Evolutionary conservation across 1,140 invertebrate species (phyloP).

Genomic region (Neotoxoptera formosana): DNA sequence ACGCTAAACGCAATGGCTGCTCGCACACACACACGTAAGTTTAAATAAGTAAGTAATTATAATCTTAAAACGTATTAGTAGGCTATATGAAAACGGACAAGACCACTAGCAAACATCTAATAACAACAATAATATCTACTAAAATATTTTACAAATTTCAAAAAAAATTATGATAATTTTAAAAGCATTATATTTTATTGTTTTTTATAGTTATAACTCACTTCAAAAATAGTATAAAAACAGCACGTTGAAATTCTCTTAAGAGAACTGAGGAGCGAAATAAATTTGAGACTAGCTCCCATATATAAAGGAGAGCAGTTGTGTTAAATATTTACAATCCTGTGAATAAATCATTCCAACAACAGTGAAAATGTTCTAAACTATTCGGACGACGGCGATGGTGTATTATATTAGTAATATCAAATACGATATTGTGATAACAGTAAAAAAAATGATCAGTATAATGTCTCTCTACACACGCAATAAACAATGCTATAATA

Average conservation of each 20-base stretch:
- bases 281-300: background rate
- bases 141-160: background rate
- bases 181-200: background rate
- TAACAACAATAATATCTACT: background rate
- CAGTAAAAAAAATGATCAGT: background rate
- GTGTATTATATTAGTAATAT: background rate
- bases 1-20: constrained; percentile 71
- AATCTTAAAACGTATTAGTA: background rate
- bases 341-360: background rate
- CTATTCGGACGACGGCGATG: background rate
- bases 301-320: background rate
- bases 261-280: background rate
- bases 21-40: background rate
- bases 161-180: background rate
- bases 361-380: background rate
- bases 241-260: background rate
- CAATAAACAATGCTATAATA: constrained; percentile 18
- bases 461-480: background rate
- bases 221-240: background rate
- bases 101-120: background rate
- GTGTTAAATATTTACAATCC: background rate
- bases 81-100: background rate
- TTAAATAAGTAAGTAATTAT: background rate
- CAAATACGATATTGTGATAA: background rate
- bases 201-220: background rate